Evolutionary conservation across 2,113 vertebrate genomes (phyloP), one percentile per base, ranked within the genome.

Genomic region (Datnioides undecimradiatus): DNA sequence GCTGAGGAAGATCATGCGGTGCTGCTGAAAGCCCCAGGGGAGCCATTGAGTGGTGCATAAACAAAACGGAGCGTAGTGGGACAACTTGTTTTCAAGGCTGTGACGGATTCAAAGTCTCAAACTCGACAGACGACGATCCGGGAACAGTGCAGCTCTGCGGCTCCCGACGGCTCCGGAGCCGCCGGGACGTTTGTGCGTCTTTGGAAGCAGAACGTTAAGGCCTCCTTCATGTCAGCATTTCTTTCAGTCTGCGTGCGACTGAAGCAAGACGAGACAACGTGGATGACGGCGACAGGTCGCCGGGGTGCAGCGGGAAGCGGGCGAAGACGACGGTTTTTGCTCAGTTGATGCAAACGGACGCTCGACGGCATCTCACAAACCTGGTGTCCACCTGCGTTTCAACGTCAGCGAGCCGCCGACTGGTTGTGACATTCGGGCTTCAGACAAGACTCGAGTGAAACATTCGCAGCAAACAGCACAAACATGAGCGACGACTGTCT

Each of bases 121-220:
- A 48, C 51, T 55, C 29, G 1, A 62, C 29, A 14, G 51, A 71
- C 34, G 21, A 57, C n/a, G 55, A 11, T 33, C 66, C 36, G 48
- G 6, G 21, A 55, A 41, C 69, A 73, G 59, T 54, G 69, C 78
- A 66, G 43, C n/a, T n/a, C n/a, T 40, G 68, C 34, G 67, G 77
- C 76, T 84, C 86, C 79, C 73, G 69, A 54, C 63, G 41, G 58
- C 65, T 51, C 60, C 66, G 76, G 76, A 64, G 82, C 69, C 80
- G 55, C 57, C 29, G 75, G 78, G 70, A 73, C 6, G 31, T 81
- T 71, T 8, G 76, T 76, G 66, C 4, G 3, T 88, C 82, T 65
- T 79, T 74, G 69, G 71, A 80, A 73, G 83, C 64, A 14, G 31
- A 70, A 70, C 9, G 64, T 79, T 67, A 89, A 89, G 85, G 83